These are phyloP conservation scores for Polyergus mexicanus DNA, from an alignment of 1,140 invertebrate genomes.

Conservation along the genomic window DNA sequence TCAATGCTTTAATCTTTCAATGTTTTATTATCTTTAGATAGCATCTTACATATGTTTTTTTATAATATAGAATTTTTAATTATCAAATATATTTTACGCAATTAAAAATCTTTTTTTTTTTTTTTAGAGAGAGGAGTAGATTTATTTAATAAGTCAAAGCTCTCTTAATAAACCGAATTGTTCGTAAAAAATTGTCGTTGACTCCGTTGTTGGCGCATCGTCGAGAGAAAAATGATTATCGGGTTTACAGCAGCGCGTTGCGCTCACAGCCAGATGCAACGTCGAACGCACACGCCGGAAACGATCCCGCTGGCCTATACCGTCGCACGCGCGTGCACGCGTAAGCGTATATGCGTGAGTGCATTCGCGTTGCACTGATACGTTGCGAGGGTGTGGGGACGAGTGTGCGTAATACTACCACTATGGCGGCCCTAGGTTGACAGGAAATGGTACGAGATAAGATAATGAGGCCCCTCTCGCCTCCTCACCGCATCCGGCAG, in stretches of 20 bases:
- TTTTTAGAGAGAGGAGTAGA: constrained; percentile 12
- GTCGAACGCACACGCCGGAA: constrained; percentile 65
- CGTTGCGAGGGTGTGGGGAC: constrained; percentile 18
- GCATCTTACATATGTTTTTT: neutral
- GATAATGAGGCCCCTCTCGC: constrained; percentile 79
- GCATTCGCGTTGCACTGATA: constrained; percentile 9
- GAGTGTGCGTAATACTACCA: constrained; percentile 62
- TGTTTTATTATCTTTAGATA: neutral
- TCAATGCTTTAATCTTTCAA: neutral
- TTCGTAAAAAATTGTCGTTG: constrained; percentile 35
- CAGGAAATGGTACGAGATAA: constrained; percentile 83
- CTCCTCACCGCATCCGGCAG: constrained; percentile 70
- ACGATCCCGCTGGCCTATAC: constrained; percentile 53
- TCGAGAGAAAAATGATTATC: constrained; percentile 69
- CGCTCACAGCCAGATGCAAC: constrained; percentile 54
- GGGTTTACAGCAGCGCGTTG: constrained; percentile 37
- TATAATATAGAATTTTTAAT: neutral
- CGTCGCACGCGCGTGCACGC: constrained; percentile 29
- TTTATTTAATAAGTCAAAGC: neutral
- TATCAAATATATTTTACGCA: neutral
- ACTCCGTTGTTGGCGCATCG: neutral
- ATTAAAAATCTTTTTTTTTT: neutral
- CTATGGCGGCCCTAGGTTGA: constrained; percentile 77
- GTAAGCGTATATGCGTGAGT: constrained; percentile 36
- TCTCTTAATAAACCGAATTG: neutral